A percentile compares a stretch with the other conserved stretches of the same genome.
Evolutionary conservation across 2,888 invertebrate genomes (phyloP).

Genomic region (Rugalucina vietnamica): DNA sequence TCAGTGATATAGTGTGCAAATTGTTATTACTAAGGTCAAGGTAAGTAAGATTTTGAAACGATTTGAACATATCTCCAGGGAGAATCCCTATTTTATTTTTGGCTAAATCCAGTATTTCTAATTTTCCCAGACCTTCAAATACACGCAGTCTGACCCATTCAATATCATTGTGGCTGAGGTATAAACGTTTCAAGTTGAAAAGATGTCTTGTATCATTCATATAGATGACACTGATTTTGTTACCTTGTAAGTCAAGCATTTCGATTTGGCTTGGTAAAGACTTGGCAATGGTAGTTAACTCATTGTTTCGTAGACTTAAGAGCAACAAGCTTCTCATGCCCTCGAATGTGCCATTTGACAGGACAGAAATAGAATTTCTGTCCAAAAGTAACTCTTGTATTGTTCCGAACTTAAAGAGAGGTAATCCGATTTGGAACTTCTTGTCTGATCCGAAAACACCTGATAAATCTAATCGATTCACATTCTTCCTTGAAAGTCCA

Average conservation of each 20-base stretch:
- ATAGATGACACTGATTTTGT: slow-evolving; percentile 91
- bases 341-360: slow-evolving; percentile 58
- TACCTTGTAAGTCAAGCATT: slow-evolving; percentile 66
- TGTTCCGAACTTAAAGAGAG: slow-evolving; percentile 51
- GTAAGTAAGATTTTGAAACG: slow-evolving; percentile 88
- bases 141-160: slow-evolving; percentile 88
- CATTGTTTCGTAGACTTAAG: slow-evolving; percentile 67
- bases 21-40: slow-evolving; percentile 88
- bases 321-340: slow-evolving; percentile 61
- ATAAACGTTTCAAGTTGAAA: slow-evolving; percentile 91
- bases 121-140: slow-evolving; percentile 80
- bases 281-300: slow-evolving; percentile 60
- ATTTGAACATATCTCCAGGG: slow-evolving; percentile 83
- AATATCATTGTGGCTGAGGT: slow-evolving; percentile 94
- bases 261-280: slow-evolving; percentile 66
- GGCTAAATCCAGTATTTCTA: slow-evolving; percentile 93
- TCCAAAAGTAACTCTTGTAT: slow-evolving; percentile 64
- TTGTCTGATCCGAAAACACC: slow-evolving; percentile 1
- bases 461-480: slow-evolving; percentile 70
- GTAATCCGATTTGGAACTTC: background rate
- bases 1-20: slow-evolving; percentile 63
- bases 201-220: slow-evolving; percentile 91
- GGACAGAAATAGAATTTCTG: slow-evolving; percentile 59
- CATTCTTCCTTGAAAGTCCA: slow-evolving; percentile 53
- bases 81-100: slow-evolving; percentile 76